These are phyloP conservation scores for Hydrozoanthus tunicans DNA, from an alignment of 64 coral and sea anemone species.

Conservation along the genomic window DNA sequence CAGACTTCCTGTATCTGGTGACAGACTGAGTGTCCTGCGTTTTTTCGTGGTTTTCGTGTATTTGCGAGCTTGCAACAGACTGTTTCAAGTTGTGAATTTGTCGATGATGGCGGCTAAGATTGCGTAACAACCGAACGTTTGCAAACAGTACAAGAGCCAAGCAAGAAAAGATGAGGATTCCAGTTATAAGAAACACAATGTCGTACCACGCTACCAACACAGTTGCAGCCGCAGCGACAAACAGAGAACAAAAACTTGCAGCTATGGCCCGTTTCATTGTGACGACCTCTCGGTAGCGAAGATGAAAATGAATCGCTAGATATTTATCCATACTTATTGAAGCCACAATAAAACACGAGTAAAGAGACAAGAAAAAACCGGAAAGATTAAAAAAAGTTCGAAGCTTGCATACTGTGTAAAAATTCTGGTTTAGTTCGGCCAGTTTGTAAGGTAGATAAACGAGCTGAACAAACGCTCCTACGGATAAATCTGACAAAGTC, in stretches of 20 bases:
- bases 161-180: not conserved
- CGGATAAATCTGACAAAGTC: not conserved
- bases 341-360: slow-evolving; percentile 24
- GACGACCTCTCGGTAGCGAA: slow-evolving; percentile 1
- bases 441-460: slow-evolving; percentile 36
- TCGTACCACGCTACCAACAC: slow-evolving; percentile 1
- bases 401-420: not conserved
- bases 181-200: not conserved
- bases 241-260: not conserved
- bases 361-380: slow-evolving; percentile 27
- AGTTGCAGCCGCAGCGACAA: not conserved
- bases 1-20: slow-evolving; percentile 1
- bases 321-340: slow-evolving; percentile 11
- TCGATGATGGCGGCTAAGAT: not conserved
- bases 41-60: not conserved
- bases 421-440: slow-evolving; percentile 23
- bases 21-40: not conserved
- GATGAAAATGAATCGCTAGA: slow-evolving; percentile 5
- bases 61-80: not conserved
- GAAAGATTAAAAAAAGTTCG: not conserved
- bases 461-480: slow-evolving; percentile 16
- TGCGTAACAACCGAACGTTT: not conserved
- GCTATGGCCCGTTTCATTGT: not conserved
- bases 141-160: not conserved
- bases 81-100: slow-evolving; percentile 4